Percentiles rank a stretch among this genome's conserved stretches.
Conservation (phyloP, 2,113 vertebrate species). For the Corvus cornix region DNA sequence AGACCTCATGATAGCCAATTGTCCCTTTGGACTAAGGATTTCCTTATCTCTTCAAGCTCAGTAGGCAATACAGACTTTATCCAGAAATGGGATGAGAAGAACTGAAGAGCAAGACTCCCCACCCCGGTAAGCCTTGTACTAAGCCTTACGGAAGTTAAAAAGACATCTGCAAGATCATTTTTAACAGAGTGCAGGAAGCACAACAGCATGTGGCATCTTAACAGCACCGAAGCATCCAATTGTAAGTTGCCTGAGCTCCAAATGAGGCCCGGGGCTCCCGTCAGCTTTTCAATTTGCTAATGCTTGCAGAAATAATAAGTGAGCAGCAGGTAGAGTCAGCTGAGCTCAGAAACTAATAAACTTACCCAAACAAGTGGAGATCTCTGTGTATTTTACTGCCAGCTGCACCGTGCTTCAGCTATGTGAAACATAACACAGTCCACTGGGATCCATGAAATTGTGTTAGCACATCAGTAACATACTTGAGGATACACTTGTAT, state of each 20-base stretch:
- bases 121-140: neutral
- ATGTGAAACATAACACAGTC: neutral
- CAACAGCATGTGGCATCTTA: neutral
- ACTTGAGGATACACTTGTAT: neutral
- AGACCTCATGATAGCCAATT: neutral
- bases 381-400: conserved; percentile 9
- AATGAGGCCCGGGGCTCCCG: neutral
- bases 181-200: neutral
- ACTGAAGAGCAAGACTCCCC: neutral
- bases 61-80: neutral
- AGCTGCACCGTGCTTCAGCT: neutral
- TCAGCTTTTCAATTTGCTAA: conserved; percentile 20
- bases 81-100: neutral
- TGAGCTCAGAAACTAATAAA: conserved; percentile 36
- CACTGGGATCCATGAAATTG: conserved; percentile 38
- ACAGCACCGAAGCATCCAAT: neutral
- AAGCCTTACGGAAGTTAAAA: neutral
- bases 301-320: conserved; percentile 19
- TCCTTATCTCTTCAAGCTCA: conserved; percentile 42
- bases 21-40: neutral
- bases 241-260: neutral
- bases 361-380: conserved; percentile 1
- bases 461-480: conserved; percentile 18
- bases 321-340: neutral
- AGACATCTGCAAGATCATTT: neutral